Evolutionary conservation across 2,888 invertebrate genomes (phyloP), one percentile per base, ranked within the genome.

Genomic region (Thereva unica): DNA sequence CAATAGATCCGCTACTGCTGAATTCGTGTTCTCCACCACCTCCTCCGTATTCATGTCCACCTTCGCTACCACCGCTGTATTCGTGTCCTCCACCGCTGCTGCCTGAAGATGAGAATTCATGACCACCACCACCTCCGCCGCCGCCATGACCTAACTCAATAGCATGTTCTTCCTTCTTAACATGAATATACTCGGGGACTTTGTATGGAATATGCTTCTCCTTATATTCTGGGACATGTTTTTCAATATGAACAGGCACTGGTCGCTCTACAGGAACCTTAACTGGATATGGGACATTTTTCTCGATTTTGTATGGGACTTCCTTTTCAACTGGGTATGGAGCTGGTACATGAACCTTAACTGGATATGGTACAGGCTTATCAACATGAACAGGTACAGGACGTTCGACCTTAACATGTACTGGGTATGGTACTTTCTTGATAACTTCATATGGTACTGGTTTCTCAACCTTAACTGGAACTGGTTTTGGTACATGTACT

Each of bases 201-300:
- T 91, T 90, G 38, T 89, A 88, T 41, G 89, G 89, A 63, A 90
- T 85, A 66, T 86, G 86, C 75, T 88, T 89, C 73, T 89, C 87
- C 1, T 86, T 83, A 7, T 84, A 84, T 73, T 87, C 86, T 0
- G 89, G 87, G 42, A 89, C 87, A 71, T 87, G 87, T 76, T 91
- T 91, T 70, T 90, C 90, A 2, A 92, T 90, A 69, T 89, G 88
- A 10, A 89, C 88, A 5, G 89, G 89, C 4, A 90, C 84, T 49
- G 87, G 91, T 75, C 87, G 84, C 53, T 90, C 87, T 42, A 86
- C 84, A 55, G 82, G 84, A 52, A 89, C 85, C 77, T 89, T 88
- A 2, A 90, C 89, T 63, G 89, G 89, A 77, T 87, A 87, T 50
- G 88, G 89, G 52, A 88, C 87, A 57, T 83, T 82, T 78, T 89